These are phyloP conservation scores for Phodopus roborovskii DNA, from an alignment of 2,113 vertebrate genomes.

Conservation along the genomic window DNA sequence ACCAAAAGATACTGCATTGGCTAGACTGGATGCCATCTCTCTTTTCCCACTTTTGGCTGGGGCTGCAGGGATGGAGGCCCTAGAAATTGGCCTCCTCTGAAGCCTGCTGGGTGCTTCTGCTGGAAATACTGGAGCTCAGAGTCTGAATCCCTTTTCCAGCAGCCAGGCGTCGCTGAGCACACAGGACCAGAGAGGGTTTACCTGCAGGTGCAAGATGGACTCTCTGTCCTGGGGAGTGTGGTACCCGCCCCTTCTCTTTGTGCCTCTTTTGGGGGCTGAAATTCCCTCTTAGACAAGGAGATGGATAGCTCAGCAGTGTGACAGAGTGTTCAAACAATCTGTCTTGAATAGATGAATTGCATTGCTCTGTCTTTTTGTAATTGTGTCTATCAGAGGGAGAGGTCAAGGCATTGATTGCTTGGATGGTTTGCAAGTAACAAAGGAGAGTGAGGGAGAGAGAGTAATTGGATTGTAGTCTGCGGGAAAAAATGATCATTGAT, in stretches of 20 bases:
- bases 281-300: constrained; percentile 78
- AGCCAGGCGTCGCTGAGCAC: constrained; percentile 5
- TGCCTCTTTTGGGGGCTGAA: constrained; percentile 77
- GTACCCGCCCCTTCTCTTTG: constrained; percentile 70
- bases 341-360: constrained; percentile 79
- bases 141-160: constrained; percentile 13
- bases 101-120: constrained; percentile 43
- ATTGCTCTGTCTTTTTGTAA: constrained; percentile 83
- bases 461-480: constrained; percentile 78
- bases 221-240: constrained; percentile 22
- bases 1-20: not conserved
- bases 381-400: constrained; percentile 81
- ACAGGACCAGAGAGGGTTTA: constrained; percentile 44
- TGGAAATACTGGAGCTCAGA: constrained; percentile 6
- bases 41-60: not conserved
- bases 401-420: constrained; percentile 85
- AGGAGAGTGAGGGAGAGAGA: constrained; percentile 81
- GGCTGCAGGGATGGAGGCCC: not conserved
- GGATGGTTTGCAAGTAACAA: constrained; percentile 85
- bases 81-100: not conserved
- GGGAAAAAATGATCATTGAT: constrained; percentile 84
- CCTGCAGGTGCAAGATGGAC: constrained; percentile 64
- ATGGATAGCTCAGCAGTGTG: constrained; percentile 78
- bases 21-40: not conserved
- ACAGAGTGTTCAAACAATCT: constrained; percentile 83